A percentile compares a stretch with the other conserved stretches of the same genome.
These are phyloP conservation scores for Subacronicta megacephala DNA, from an alignment of 2,888 invertebrate species.

Conservation along the genomic window DNA sequence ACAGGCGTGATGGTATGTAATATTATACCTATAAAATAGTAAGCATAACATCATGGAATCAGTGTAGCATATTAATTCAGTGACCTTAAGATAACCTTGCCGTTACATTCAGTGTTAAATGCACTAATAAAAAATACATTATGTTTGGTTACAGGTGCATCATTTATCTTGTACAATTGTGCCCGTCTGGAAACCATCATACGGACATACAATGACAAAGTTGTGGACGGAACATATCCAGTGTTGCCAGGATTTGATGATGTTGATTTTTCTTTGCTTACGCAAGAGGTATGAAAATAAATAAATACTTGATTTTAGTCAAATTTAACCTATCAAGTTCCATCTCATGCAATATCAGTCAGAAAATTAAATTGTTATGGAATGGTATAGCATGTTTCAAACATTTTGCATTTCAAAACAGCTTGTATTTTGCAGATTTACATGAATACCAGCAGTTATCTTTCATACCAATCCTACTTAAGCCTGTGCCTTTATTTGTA, in stretches of 20 bases:
- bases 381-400: too few relatives aligned
- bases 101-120: constrained; percentile 2
- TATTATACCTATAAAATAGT: too few relatives aligned
- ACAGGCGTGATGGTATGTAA: too few relatives aligned
- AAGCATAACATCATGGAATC: constrained; percentile 1
- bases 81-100: constrained; percentile 13
- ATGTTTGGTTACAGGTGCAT: constrained; percentile 87
- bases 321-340: too few relatives aligned
- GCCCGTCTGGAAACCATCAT: constrained; percentile 92
- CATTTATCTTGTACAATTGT: constrained; percentile 94
- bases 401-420: too few relatives aligned
- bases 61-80: constrained; percentile 5
- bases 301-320: neutral
- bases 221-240: constrained; percentile 89
- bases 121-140: constrained; percentile 34
- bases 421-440: too few relatives aligned
- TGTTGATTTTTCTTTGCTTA: constrained; percentile 91
- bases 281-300: constrained; percentile 89
- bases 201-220: constrained; percentile 90
- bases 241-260: constrained; percentile 88
- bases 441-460: too few relatives aligned
- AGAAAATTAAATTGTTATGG: too few relatives aligned
- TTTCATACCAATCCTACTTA: too few relatives aligned
- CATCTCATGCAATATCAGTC: too few relatives aligned
- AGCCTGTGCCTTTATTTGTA: too few relatives aligned